Evolutionary conservation across 1,140 invertebrate genomes (phyloP), one percentile per base, ranked within the genome.

Genomic region (Drosophila fuyamai): DNA sequence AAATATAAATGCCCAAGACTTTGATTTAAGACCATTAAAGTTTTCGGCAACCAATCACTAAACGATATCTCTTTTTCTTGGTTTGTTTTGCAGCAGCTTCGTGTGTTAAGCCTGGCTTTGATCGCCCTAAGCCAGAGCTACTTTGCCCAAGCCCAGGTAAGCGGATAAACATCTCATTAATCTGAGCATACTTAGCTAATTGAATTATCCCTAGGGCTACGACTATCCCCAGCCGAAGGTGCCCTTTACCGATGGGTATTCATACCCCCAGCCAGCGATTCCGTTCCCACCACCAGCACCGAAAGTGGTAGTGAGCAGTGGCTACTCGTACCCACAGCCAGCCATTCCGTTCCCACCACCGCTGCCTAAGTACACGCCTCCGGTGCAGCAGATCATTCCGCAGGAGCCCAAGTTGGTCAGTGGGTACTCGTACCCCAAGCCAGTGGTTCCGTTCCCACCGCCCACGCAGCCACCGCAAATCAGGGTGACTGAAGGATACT

Each of bases 361-460:
- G 41, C 62, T 53, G 18, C 57, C 76, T 12, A 83, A 79, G 40
- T 82, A 62, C 54, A 43, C 40, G 16, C 60, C 71, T 0, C 73
- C 73, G 12, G 72, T 63, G 23, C 73, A 66, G 72, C 73, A 75
- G 71, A 66, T 76, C 23, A 76, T 61, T 35, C 76, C 82, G 7
- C 82, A 86, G 27, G 59, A 88, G 32, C 76, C 83, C 8, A 86
- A 79, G 14, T 40, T 59, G 53, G 63, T 50, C 9, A 67, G 70
- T 23, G 84, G 84, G 5, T 88, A 88, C 35, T 72, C 77, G n/a
- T 88, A 88, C 13, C 84, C 88, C n/a, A 91, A 82, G 61, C 89
- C 90, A 16, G 50, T 43, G 12, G 51, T 85, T 40, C 81, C 79
- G 0, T 90, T 86, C 54, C 62, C 78, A 18, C 59, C 81, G n/a